phyloP scores from a whole-genome alignment of 1,140 invertebrate species.

The Leguminivora glycinivorella region DNA sequence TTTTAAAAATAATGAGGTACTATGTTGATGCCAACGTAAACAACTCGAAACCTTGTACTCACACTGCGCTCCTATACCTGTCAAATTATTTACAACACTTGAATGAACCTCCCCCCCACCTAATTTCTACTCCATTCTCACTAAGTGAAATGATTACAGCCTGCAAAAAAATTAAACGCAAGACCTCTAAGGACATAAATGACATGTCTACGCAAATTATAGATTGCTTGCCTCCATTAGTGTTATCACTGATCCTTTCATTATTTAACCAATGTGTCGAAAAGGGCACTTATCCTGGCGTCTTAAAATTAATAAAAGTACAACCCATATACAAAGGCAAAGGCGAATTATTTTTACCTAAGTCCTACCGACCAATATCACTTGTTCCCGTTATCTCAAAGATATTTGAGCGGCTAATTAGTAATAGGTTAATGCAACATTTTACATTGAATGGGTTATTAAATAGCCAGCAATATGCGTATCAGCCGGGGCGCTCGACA shows the following conservation, averaged over 20 bases:
- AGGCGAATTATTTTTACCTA: background rate
- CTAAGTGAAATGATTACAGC: background rate
- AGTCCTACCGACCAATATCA: no score
- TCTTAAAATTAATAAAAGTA: constrained; percentile 15
- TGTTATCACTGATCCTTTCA: background rate
- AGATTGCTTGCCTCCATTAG: background rate
- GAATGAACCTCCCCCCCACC: background rate
- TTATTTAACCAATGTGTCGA: constrained; percentile 9
- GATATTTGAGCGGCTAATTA: constrained; percentile 6
- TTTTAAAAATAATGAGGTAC: no score
- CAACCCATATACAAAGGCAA: constrained; percentile 17
- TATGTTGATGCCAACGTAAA: background rate
- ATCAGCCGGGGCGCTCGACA: constrained; percentile 11
- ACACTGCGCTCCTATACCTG: background rate
- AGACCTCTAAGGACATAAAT: background rate
- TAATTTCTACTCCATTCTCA: background rate
- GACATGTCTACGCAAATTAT: no score
- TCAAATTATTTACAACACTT: background rate
- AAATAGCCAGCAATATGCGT: no score
- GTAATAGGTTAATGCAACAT: background rate
- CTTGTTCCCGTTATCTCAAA: constrained; percentile 24
- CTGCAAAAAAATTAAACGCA: constrained; percentile 8
- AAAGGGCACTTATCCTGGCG: background rate
- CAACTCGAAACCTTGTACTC: background rate
- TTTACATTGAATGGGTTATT: background rate